These are phyloP conservation scores for Drosophila nasuta DNA, from an alignment of 1,140 invertebrate species.

Conservation along the genomic window DNA sequence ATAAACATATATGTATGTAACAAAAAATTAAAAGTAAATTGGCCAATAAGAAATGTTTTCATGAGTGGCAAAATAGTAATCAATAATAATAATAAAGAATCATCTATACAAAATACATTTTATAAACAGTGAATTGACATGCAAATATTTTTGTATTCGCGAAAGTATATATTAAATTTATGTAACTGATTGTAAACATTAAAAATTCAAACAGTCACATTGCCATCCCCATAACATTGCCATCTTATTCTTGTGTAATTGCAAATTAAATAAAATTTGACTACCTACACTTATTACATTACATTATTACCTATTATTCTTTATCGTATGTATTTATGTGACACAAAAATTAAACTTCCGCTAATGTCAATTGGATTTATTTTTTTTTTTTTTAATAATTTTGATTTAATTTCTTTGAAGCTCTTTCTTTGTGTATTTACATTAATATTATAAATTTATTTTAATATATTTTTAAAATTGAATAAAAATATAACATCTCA, in stretches of 20 bases:
- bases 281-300: neutral
- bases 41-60: conserved; percentile 37
- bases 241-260: conserved; percentile 3
- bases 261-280: conserved; percentile 4
- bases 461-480: too few relatives aligned
- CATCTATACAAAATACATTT: neutral
- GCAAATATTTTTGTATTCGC: neutral
- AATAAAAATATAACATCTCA: too few relatives aligned
- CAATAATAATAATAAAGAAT: conserved; percentile 5
- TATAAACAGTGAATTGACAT: conserved; percentile 9
- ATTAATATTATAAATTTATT: too few relatives aligned
- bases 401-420: too few relatives aligned
- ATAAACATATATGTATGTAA: conserved; percentile 17
- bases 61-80: conserved; percentile 19
- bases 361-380: too few relatives aligned
- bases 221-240: conserved; percentile 11
- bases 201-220: neutral
- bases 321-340: conserved; percentile 9
- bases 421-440: too few relatives aligned
- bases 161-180: neutral
- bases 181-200: conserved; percentile 11
- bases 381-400: too few relatives aligned
- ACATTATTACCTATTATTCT: too few relatives aligned
- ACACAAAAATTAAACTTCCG: too few relatives aligned
- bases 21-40: conserved; percentile 29